phyloP scores from a whole-genome alignment of 1,140 invertebrate species.

The Sipha flava region DNA sequence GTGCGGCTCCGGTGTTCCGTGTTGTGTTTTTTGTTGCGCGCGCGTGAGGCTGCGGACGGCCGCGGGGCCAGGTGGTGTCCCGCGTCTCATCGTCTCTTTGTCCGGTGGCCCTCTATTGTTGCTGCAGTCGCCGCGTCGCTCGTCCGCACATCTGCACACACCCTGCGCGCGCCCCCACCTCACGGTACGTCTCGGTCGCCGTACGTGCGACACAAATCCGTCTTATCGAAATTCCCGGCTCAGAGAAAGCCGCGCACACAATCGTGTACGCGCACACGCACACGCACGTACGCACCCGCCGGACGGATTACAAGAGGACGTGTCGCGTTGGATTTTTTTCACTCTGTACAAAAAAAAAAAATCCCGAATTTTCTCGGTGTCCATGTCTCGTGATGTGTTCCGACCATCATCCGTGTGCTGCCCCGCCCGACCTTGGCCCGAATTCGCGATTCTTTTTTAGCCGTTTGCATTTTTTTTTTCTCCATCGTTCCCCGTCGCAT shows the following conservation, averaged over 20 bases:
- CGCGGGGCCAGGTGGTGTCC: neutral
- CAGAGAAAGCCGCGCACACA: neutral
- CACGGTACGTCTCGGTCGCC: no score
- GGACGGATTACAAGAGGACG: neutral
- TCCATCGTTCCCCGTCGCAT: neutral
- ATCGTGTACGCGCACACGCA: no score
- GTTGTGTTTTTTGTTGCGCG: neutral
- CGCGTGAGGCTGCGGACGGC: neutral
- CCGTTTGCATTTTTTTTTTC: neutral
- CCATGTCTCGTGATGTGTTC: neutral
- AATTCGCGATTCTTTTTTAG: neutral
- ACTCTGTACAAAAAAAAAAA: neutral
- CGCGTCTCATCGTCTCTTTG: neutral
- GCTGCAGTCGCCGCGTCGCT: no score
- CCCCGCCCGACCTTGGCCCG: neutral
- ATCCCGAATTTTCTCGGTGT: neutral
- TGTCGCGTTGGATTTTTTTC: neutral
- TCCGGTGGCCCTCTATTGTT: neutral
- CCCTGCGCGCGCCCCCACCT: no score
- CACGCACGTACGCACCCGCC: no score
- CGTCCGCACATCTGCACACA: no score
- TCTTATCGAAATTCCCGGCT: neutral
- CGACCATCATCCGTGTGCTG: neutral
- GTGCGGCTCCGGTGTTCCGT: neutral
- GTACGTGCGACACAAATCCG: neutral